Percentiles rank a stretch among this genome's conserved stretches.
Conservation (phyloP, 2,888 invertebrate genomes). For the Adelphocoris suturalis region DNA sequence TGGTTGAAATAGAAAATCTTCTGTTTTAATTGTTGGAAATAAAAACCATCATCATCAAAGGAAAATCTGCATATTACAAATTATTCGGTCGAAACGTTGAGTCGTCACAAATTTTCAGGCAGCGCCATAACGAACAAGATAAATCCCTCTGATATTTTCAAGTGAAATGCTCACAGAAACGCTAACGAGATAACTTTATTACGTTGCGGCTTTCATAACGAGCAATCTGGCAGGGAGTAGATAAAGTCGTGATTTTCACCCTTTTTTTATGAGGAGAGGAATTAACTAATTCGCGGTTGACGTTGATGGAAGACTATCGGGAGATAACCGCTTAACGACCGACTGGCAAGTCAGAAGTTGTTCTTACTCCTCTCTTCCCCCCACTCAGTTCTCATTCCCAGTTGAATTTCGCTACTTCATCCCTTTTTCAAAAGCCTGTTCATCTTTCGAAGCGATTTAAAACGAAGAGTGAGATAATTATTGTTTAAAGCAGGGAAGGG, state of each 20-base stretch:
- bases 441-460: background rate
- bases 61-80: background rate
- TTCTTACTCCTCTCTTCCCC: background rate
- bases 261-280: conserved; percentile 47
- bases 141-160: conserved; percentile 4
- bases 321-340: conserved; percentile 40
- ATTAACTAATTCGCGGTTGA: conserved; percentile 61
- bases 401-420: conserved; percentile 7
- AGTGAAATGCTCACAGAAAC: conserved; percentile 18
- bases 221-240: conserved; percentile 28
- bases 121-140: conserved; percentile 5
- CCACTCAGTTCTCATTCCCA: background rate
- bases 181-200: conserved; percentile 39
- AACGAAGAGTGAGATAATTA: conserved; percentile 44
- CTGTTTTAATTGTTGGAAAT: no score
- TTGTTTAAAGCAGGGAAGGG: background rate
- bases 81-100: background rate
- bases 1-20: no score
- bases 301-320: conserved; percentile 59
- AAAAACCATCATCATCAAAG: background rate
- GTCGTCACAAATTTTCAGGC: background rate
- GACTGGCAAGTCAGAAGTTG: conserved; percentile 9
- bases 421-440: background rate
- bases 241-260: conserved; percentile 10
- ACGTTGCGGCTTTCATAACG: conserved; percentile 6